Conservation (phyloP, 1,140 invertebrate genomes). For the Drosophila asahinai region DNA sequence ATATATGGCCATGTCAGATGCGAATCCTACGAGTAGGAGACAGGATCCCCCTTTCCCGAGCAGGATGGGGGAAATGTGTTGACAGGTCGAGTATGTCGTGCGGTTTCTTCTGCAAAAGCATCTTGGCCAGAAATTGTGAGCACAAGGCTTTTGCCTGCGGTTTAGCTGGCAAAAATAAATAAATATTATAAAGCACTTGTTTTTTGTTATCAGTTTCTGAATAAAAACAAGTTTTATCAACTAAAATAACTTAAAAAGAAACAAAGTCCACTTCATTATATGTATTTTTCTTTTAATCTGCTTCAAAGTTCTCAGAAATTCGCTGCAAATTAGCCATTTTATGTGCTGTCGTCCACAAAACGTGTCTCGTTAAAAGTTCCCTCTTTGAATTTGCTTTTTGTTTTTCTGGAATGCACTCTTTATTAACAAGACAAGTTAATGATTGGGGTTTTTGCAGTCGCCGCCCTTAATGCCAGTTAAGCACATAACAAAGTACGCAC, state of each 20-base stretch:
- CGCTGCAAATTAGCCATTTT: conserved; percentile 17
- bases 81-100: conserved; percentile 63
- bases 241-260: not conserved
- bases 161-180: conserved; percentile 16
- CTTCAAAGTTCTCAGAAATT: not conserved
- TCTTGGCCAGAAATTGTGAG: conserved; percentile 48
- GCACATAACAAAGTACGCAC: conserved; percentile 73
- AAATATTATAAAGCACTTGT: not conserved
- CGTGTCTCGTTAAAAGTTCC: not conserved
- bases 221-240: not conserved
- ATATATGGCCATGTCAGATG: conserved; percentile 57
- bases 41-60: no score
- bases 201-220: not conserved
- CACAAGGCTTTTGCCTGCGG: conserved; percentile 40
- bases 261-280: not conserved
- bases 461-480: conserved; percentile 62
- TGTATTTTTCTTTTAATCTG: not conserved
- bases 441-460: conserved; percentile 27
- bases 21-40: conserved; percentile 23
- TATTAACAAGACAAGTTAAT: conserved; percentile 52
- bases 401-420: conserved; percentile 36
- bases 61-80: conserved; percentile 13
- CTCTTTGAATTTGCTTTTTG: no score
- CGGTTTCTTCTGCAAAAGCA: conserved; percentile 38
- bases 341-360: conserved; percentile 3